These are phyloP conservation scores for Rhombomys opimus DNA, from an alignment of 2,113 vertebrate species.

Conservation along the genomic window DNA sequence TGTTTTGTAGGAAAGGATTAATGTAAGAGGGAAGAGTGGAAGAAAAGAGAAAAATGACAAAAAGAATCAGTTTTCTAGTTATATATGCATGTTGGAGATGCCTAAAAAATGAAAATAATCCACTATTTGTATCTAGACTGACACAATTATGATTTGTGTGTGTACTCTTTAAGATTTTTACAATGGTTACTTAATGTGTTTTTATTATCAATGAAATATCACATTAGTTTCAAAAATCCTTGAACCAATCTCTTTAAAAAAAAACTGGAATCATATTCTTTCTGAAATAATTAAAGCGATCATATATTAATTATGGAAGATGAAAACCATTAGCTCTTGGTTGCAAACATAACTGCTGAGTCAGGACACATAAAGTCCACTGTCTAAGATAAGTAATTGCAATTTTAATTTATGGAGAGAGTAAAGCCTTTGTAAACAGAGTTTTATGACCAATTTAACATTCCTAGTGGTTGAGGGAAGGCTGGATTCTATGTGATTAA, in stretches of 20 bases:
- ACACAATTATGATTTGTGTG: not conserved
- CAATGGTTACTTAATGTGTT: not conserved
- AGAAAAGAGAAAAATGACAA: not conserved
- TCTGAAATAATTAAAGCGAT: no score
- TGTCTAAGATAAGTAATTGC: not conserved
- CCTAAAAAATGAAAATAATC: not conserved
- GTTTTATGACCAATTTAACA: not conserved
- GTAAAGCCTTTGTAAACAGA: not conserved
- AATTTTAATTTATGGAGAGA: not conserved
- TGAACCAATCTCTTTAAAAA: not conserved
- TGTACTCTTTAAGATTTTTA: not conserved
- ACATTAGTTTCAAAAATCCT: not conserved
- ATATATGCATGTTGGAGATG: not conserved
- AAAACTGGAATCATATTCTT: no score
- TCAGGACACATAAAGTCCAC: not conserved
- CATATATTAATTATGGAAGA: no score
- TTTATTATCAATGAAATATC: not conserved
- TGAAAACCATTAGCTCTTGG: no score
- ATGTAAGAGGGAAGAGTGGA: not conserved
- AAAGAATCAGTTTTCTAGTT: not conserved
- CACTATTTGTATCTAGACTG: not conserved
- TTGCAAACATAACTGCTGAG: not conserved
- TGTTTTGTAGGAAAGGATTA: not conserved
- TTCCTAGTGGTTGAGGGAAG: no score
- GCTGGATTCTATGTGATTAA: not conserved